Evolutionary conservation across 2,888 invertebrate genomes (phyloP).

Genomic region (Helicoverpa assulta): DNA sequence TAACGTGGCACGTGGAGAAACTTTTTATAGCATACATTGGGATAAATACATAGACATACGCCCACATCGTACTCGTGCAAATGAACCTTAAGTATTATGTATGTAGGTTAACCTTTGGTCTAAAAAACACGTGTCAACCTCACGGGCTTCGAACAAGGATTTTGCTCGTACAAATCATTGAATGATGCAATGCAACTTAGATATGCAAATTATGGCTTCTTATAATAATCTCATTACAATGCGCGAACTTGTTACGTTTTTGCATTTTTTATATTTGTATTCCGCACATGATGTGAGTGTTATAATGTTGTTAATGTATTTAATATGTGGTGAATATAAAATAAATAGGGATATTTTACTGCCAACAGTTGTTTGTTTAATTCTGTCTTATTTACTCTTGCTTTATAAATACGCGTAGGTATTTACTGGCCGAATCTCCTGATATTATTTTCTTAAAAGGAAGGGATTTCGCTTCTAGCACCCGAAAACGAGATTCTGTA

Average conservation of each 20-base stretch:
- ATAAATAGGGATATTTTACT: slow-evolving; percentile 23
- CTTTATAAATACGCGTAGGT: not conserved
- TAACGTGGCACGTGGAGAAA: not conserved
- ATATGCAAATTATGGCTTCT: slow-evolving; percentile 53
- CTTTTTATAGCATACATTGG: not conserved
- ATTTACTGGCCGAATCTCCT: too few species aligned
- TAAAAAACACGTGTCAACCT: slow-evolving; percentile 40
- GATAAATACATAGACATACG: not conserved
- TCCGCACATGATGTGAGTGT: not conserved
- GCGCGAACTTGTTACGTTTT: slow-evolving; percentile 13
- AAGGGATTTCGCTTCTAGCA: too few species aligned
- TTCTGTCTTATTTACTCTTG: not conserved
- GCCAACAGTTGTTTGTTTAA: slow-evolving; percentile 12
- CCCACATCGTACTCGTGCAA: slow-evolving; percentile 1
- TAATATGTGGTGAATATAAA: slow-evolving; percentile 16
- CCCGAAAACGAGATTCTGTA: too few species aligned
- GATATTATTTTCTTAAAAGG: too few species aligned
- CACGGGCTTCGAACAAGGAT: slow-evolving; percentile 57
- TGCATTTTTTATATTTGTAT: slow-evolving; percentile 12
- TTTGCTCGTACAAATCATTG: slow-evolving; percentile 40
- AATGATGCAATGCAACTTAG: slow-evolving; percentile 45
- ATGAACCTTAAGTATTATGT: slow-evolving; percentile 10
- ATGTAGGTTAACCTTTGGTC: slow-evolving; percentile 22
- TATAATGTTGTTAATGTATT: not conserved
- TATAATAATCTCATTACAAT: slow-evolving; percentile 57